Evolutionary conservation across 2,113 vertebrate species (phyloP).

Genomic region (Fregetta grallaria): DNA sequence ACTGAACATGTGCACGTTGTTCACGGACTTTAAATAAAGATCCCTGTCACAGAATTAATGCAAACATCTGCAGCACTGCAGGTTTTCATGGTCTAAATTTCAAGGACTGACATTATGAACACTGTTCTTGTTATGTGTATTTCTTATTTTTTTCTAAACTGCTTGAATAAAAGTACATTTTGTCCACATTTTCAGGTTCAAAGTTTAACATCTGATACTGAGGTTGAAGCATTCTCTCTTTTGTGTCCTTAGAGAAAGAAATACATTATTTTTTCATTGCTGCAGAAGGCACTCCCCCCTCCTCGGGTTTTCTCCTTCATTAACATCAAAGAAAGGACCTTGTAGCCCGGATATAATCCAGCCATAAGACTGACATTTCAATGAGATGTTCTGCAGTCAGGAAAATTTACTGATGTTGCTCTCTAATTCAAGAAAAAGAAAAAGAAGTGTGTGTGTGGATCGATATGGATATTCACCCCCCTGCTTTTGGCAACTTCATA

Average conservation of each 20-base stretch:
- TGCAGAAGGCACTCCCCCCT: neutral
- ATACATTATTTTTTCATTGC: neutral
- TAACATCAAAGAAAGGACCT: neutral
- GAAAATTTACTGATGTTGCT: neutral
- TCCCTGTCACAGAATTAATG: neutral
- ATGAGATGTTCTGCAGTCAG: neutral
- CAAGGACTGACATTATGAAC: neutral
- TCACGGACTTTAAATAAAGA: neutral
- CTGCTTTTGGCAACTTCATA: neutral
- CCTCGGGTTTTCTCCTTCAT: neutral
- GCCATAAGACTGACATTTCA: neutral
- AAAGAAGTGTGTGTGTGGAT: too few species aligned
- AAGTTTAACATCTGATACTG: neutral
- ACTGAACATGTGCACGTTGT: rapidly evolving
- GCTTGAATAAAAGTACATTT: neutral
- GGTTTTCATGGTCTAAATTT: neutral
- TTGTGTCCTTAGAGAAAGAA: neutral
- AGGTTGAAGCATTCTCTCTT: neutral
- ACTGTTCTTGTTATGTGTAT: too few species aligned
- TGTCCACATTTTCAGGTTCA: neutral
- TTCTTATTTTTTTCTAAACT: neutral
- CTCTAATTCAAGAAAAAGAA: neutral
- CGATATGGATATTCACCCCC: neutral
- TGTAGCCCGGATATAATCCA: neutral
- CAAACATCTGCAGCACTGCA: neutral